Evolutionary conservation across 1,140 invertebrate species (phyloP).

Genomic region (Charaxes varanes): DNA sequence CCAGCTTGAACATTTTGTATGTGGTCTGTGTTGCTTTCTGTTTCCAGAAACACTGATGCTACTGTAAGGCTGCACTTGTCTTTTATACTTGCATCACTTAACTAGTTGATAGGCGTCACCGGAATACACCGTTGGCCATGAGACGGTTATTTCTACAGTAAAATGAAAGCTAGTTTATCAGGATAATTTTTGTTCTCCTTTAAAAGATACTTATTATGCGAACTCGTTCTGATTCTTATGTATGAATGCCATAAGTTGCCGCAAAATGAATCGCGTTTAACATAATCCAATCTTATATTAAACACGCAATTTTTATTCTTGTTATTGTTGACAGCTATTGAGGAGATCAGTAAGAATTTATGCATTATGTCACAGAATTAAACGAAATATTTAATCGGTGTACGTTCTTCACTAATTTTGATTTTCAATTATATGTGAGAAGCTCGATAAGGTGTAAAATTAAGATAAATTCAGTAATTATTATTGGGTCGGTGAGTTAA

Average conservation of each 20-base stretch:
- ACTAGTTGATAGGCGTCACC: slow-evolving; percentile 29
- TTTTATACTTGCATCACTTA: slow-evolving; percentile 45
- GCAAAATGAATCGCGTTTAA: too few species aligned
- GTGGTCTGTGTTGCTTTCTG: slow-evolving; percentile 58
- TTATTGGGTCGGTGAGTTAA: too few species aligned
- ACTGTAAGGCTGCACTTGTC: slow-evolving; percentile 11
- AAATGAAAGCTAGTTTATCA: slow-evolving; percentile 19
- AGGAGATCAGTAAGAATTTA: too few species aligned
- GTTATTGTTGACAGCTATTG: too few species aligned
- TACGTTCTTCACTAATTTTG: too few species aligned
- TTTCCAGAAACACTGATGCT: slow-evolving; percentile 43
- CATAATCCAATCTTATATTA: too few species aligned
- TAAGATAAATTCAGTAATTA: too few species aligned
- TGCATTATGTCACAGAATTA: too few species aligned
- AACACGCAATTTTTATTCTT: too few species aligned
- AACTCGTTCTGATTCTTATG: slow-evolving; percentile 14
- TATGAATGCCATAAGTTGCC: slow-evolving; percentile 1
- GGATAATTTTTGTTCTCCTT: slow-evolving; percentile 14
- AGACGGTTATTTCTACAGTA: slow-evolving; percentile 39
- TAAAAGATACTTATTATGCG: slow-evolving; percentile 8
- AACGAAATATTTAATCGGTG: too few species aligned
- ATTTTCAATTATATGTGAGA: too few species aligned
- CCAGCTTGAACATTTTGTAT: slow-evolving; percentile 70
- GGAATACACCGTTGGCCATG: slow-evolving; percentile 43
- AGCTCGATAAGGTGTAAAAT: too few species aligned